Percentiles rank a stretch among this genome's conserved stretches.
Conservation (phyloP, 2,797 vertebrate genomes). For the Tadarida brasiliensis region DNA sequence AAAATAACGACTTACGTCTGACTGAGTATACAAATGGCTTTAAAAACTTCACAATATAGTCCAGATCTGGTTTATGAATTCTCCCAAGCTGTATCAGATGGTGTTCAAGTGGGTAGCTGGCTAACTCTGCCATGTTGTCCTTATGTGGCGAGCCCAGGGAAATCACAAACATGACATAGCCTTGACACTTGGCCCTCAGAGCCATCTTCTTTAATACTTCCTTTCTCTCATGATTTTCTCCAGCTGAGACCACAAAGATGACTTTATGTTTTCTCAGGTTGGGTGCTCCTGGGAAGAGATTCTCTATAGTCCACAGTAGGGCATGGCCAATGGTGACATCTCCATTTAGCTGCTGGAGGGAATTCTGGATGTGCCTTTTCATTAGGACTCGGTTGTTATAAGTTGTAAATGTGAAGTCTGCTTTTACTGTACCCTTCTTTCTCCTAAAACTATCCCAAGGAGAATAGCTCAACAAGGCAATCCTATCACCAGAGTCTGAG, state of each 20-base stretch:
- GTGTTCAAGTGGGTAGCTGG: conserved; percentile 83
- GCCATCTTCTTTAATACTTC: conserved; percentile 73
- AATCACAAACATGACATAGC: conserved; percentile 84
- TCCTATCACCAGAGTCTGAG: conserved; percentile 79
- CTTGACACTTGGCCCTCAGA: conserved; percentile 85
- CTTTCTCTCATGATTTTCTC: conserved; percentile 79
- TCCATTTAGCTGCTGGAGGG: conserved; percentile 73
- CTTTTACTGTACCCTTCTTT: conserved; percentile 56
- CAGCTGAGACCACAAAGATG: conserved; percentile 84
- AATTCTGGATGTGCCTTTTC: conserved; percentile 81
- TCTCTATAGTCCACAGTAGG: conserved; percentile 79
- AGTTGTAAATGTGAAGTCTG: conserved; percentile 84
- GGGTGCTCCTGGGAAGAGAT: conserved; percentile 77
- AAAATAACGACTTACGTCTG: conserved; percentile 83
- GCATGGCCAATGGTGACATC: conserved; percentile 74
- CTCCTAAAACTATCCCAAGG: conserved; percentile 47
- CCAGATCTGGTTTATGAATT: conserved; percentile 83
- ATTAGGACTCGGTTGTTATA: conserved; percentile 67
- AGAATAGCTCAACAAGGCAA: conserved; percentile 84
- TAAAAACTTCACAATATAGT: conserved; percentile 84
- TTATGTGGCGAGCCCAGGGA: conserved; percentile 77
- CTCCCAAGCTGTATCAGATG: conserved; percentile 86
- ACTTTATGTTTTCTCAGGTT: conserved; percentile 79
- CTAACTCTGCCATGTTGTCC: conserved; percentile 77
- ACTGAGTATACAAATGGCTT: conserved; percentile 83